Percentiles rank a stretch among this genome's conserved stretches.
phyloP scores from a whole-genome alignment of 1,140 invertebrate species.

The Lutraria rhynchaena region DNA sequence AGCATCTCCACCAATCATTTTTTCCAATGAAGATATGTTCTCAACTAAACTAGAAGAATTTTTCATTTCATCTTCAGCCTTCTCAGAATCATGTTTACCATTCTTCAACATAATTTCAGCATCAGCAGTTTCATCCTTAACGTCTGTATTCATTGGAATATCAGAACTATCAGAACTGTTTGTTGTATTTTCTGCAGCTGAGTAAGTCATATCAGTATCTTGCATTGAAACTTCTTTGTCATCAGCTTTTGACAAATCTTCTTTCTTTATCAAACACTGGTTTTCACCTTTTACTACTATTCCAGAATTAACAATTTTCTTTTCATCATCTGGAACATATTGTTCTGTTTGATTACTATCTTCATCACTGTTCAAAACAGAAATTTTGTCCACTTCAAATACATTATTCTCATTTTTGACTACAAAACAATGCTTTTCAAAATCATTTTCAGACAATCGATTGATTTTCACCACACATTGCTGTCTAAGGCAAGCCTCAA shows the following conservation, averaged over 20 bases:
- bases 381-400: no score
- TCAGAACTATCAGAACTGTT: background rate
- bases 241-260: background rate
- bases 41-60: background rate
- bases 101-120: background rate
- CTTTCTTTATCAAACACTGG: background rate
- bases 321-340: background rate
- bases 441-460: slow-evolving; percentile 26
- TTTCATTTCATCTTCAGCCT: background rate
- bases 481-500: slow-evolving; percentile 3
- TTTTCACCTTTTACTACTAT: background rate
- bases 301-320: background rate
- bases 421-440: background rate
- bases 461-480: slow-evolving; percentile 13
- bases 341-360: no score
- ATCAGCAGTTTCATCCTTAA: background rate
- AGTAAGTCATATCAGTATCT: background rate
- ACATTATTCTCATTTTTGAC: no score
- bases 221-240: background rate
- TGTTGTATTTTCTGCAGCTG: background rate
- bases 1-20: background rate
- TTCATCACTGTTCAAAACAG: no score
- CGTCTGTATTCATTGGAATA: background rate
- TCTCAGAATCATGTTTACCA: background rate
- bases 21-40: no score